Evolutionary conservation across 2,113 vertebrate species (phyloP), one percentile per base, ranked within the genome.

Genomic region (Callorhinus ursinus): DNA sequence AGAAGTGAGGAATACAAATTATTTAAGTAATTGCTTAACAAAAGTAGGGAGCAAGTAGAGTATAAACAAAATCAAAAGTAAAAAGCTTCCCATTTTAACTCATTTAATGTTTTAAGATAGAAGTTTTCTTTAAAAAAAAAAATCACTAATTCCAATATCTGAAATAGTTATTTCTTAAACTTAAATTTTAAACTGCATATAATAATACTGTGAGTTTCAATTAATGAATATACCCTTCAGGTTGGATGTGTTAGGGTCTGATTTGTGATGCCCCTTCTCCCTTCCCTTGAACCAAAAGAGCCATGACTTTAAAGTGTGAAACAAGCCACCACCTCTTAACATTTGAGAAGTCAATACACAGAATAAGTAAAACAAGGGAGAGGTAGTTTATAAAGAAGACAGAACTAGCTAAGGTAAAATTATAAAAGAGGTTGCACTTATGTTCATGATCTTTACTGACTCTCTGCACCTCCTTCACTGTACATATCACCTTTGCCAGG

Each of bases 91-190:
- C 18, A 53, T 46, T 88, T 65, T 61, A 96, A 85, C 14, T 95
- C 16, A 80, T 59, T 51, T 85, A 59, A 85, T 53, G 5, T 39
- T 88, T 93, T 95, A 96, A 89, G 49, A 83, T 0, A 51, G 12
- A 83, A n/a, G 57, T 46, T 92, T 55, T 59, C 5, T 81, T 72
- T 4, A 55, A 93, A 36, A 81, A 36, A 81, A 26, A 71, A 26
- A 71, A 85, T 36, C 8, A 67, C n/a, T 84, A 74, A 89, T 83
- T 94, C 31, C 24, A 51, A 19, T 74, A 87, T 94, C 31, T 86
- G n/a, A 97, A 95, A 85, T 28, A 94, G 63, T 24, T 90, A 83
- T 84, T 83, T 95, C 24, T 90, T 94, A 87, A 46, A 89, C 4
- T 55, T 81, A 28, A 15, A 84, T 18, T 59, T 96, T 89, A 93